Base-by-base conservation (phyloP, 2,888 invertebrate genomes). In the Shargacucullia verbasci region DNA sequence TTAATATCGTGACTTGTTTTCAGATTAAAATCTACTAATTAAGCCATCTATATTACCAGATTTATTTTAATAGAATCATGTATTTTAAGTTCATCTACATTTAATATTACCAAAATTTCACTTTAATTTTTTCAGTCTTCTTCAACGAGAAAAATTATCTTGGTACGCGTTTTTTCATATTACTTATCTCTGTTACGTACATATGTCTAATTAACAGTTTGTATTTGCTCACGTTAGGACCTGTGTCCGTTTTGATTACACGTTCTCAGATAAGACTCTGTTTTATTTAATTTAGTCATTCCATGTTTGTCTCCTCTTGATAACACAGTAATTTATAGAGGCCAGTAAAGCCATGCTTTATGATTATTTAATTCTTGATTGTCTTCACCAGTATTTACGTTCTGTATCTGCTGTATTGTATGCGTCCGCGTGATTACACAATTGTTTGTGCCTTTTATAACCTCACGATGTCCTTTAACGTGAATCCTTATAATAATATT, bases 321-420 rank as follows among this genome's bases (percentile, higher is more conserved):
- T 92, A 92, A 86, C 78, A 76, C 57, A 57, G 80, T 89, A 88
- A 91, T 91, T 91, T 92, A 90, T 90, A 88, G 85, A 87, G 90
- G 89, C 85, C 84, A 88, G 89, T 83, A 86, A 87, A 89, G 89
- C 84, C 84, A 86, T 82, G 83, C 81, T 90, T 89, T 90, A 90
- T 85, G 85, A 88, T 88, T 86, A 87, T 89, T 89, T 89, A 88
- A 89, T 88, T 86, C 85, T 83, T 86, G 84, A 88, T 87, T 87
- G 87, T 83, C 77, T 76, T 81, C 82, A 70, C 73, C 78, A 80
- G 82, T 87, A 88, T 90, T 90, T 90, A 84, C 80, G 68, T 65
- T 80, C 67, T 78, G 76, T 84, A 78, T 80, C 79, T 78, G 73
- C 56, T 46, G 65, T 64, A 62, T 71, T 77, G 59, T 83, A 78